Conservation (phyloP, 2,113 vertebrate species). For the Vidua macroura region DNA sequence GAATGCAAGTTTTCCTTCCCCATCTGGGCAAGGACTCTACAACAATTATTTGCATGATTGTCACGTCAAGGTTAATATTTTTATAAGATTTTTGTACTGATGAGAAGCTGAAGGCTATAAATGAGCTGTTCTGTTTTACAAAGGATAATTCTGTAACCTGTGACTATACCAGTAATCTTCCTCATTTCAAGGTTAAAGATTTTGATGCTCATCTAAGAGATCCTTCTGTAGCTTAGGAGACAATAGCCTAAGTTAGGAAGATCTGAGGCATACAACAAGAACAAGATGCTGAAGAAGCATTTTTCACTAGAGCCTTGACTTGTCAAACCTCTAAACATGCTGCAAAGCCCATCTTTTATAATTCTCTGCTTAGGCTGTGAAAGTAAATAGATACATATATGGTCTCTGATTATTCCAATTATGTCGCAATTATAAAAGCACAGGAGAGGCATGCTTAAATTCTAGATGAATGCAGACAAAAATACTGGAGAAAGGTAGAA, state of each 20-base stretch:
- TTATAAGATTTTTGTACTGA: not conserved
- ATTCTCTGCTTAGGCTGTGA: not conserved
- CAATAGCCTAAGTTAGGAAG: not conserved
- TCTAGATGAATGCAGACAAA: not conserved
- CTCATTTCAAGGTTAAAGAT: not conserved
- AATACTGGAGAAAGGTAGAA: not conserved
- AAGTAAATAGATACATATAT: not conserved
- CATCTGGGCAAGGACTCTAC: not conserved
- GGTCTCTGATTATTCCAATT: not conserved
- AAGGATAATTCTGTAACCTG: not conserved
- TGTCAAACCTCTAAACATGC: not conserved
- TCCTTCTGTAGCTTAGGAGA: not conserved
- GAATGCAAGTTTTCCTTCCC: not conserved
- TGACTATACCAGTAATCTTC: not conserved
- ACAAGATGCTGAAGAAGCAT: not conserved
- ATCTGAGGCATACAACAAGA: not conserved
- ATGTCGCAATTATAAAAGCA: not conserved
- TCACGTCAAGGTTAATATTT: not conserved
- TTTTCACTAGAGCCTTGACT: not conserved
- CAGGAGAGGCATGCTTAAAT: not conserved
- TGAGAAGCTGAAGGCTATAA: not conserved
- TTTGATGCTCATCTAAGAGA: not conserved
- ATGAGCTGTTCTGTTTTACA: not conserved
- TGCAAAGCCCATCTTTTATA: not conserved
- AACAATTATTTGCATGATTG: not conserved